Evolutionary conservation across 1,140 invertebrate genomes (phyloP), one percentile per base, ranked within the genome.

Genomic region (Sitobion miscanthi): DNA sequence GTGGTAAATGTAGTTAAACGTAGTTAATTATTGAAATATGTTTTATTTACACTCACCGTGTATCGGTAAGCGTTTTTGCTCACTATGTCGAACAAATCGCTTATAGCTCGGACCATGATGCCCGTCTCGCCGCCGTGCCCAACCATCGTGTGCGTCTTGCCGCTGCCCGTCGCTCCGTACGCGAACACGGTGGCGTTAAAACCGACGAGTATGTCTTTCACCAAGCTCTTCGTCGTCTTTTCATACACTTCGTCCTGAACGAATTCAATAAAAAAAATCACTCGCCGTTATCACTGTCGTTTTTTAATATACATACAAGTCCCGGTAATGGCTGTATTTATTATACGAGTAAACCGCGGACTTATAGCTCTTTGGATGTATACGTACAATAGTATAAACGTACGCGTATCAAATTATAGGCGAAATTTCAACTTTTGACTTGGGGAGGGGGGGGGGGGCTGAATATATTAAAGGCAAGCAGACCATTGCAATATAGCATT

Each of bases 161-260:
- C 98, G 45, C 98, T 97, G 0, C 98, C 98, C 35, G 98, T 99
- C 1, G 98, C 97, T n/a, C 98, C 99, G 95, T 99, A 99, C 5
- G 99, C 99, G 95, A 99, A 99, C 0, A 99, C 98, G 0, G 98
- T 99, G 0, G 98, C 98, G 95, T 99, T 99, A 95, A 98, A 99
- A 14, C 99, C 99, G 87, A 96, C 96, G 1, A 99, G 95, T 1
- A 99, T 98, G 95, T 99, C 98, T 62, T 97, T 96, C 20, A 99
- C 97, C 2, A 99, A 95, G 3, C 97, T 96, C 94, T 98, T 98
- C 94, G 96, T 98, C 0, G 97, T 97, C 2, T 96, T 96, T 93
- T 97, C 96, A 95, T 99, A 99, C 6, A 99, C 98, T 94, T 97
- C 96, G 94, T 97, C 97, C 97, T 98, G 94, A 35, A 94, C 94